Percentiles rank a stretch among this genome's conserved stretches.
phyloP scores from a whole-genome alignment of 2,113 vertebrate genomes.

The Myocastor coypus region DNA sequence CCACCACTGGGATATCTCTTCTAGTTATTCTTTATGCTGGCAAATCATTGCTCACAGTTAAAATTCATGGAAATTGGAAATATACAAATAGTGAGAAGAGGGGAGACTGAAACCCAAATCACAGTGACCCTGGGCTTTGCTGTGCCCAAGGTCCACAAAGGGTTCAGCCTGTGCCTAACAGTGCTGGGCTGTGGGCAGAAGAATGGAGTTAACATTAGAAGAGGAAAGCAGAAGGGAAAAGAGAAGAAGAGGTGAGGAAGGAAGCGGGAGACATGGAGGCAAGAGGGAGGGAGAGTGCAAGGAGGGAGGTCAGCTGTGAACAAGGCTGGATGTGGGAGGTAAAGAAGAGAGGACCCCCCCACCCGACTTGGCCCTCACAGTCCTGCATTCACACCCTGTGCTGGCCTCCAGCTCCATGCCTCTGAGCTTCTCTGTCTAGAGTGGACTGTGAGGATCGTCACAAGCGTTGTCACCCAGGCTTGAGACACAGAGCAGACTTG shows the following conservation, averaged over 20 bases:
- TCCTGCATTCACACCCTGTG: not conserved
- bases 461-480: rapidly evolving
- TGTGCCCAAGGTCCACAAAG: rapidly evolving
- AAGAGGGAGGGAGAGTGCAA: not conserved
- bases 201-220: not conserved
- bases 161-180: rapidly evolving
- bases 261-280: not conserved
- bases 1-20: no score
- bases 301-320: not conserved
- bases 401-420: not conserved
- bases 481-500: not conserved
- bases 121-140: no score
- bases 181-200: not conserved
- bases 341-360: rapidly evolving
- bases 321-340: rapidly evolving
- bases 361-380: rapidly evolving
- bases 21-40: not conserved
- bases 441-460: not conserved
- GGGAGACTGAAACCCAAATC: not conserved
- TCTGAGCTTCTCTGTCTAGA: not conserved
- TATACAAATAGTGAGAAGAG: not conserved
- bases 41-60: not conserved
- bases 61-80: not conserved
- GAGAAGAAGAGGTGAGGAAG: not conserved
- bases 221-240: not conserved